Evolutionary conservation across 2,888 invertebrate species (phyloP), one percentile per base, ranked within the genome.

Genomic region (Bellardia pandia): DNA sequence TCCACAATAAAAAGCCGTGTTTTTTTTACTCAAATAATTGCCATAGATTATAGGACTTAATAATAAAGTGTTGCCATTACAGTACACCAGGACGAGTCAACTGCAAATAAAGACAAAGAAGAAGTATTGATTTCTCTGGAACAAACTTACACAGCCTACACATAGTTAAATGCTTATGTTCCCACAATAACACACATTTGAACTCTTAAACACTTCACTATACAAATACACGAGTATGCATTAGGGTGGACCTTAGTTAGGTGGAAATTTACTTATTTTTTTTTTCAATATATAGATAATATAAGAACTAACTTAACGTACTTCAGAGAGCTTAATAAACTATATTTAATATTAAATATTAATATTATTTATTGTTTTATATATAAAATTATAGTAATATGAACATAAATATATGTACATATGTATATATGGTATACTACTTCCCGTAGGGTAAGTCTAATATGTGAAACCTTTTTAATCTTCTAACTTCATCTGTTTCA

Each of bases 31-130:
- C n/a, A 40, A 80, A 33, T 16, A 66, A 66, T 45, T 74, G 80
- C 80, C 33, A 56, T 64, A 72, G 48, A 75, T 75, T 51, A 62
- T 3, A 13, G 37, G 33, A 37, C 51, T 75, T 75, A 51, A 51
- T 62, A n/a, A 48, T 62, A 62, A 58, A 68, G 68, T 58, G 45
- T 30, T 78, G 33, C 9, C 53, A 42, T 6, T 14, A 74, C 9
- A n/a, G 45, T 14, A 16, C 11, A 40, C 14, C 4, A 14, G 51
- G 51, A 2, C 30, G 13, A 13, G 64, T 33, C 33, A 69, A 60
- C 42, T 33, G 16, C n/a, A 68, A 78, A 42, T 16, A 45, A 40
- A 76, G 30, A 16, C n/a, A 37, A 1, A 14, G 9, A 58, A 23
- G 23, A 45, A 42, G 53, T 42, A 64, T 33, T 48, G 42, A 33